Evolutionary conservation across 2,888 invertebrate species (phyloP).

Genomic region (Euspilapteryx auroguttella): DNA sequence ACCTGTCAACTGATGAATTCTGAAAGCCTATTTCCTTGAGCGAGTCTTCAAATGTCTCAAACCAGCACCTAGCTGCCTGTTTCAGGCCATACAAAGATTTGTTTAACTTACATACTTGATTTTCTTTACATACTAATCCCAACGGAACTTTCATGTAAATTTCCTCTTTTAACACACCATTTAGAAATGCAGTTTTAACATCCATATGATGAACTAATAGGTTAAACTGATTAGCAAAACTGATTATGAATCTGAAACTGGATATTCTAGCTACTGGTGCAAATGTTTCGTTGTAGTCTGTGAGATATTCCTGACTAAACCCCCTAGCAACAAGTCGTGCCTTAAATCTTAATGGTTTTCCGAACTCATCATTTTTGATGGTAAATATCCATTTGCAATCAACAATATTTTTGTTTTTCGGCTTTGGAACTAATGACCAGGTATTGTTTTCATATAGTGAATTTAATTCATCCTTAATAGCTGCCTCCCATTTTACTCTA

Average conservation of each 20-base stretch:
- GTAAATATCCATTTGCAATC: no score
- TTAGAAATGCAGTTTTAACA: no score
- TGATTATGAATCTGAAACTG: neutral
- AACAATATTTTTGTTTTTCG: no score
- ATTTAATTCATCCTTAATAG: no score
- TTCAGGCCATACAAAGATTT: no score
- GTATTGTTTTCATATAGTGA: no score
- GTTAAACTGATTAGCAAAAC: conserved; percentile 4
- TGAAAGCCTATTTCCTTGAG: conserved; percentile 9
- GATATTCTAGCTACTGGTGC: no score
- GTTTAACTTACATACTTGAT: conserved; percentile 7
- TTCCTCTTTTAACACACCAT: conserved; percentile 9
- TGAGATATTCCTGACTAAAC: conserved; percentile 14
- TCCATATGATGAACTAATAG: conserved; percentile 12
- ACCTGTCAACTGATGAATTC: conserved; percentile 10
- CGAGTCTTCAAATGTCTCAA: conserved; percentile 7
- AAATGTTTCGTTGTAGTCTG: no score
- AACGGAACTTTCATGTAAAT: conserved; percentile 13
- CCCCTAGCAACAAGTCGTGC: conserved; percentile 14
- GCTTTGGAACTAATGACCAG: no score
- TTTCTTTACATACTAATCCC: conserved; percentile 8
- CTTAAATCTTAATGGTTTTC: conserved; percentile 11
- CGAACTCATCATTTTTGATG: conserved; percentile 11
- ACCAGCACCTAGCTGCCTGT: no score
- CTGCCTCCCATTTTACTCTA: no score